phyloP scores from a whole-genome alignment of 1,140 invertebrate species.

The Lysiphlebus fabarum region DNA sequence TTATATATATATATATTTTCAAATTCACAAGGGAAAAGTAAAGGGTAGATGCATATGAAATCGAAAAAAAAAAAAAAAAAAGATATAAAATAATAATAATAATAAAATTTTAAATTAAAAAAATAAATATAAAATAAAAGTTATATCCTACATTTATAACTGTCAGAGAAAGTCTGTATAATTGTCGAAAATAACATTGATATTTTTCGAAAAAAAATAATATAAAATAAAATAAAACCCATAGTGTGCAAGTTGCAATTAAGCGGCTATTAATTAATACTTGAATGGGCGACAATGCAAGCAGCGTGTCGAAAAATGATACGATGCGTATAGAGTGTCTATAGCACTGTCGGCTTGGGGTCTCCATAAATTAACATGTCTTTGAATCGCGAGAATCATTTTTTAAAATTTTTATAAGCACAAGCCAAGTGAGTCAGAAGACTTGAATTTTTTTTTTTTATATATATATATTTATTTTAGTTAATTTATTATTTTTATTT shows the following conservation, averaged over 20 bases:
- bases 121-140: too few species aligned
- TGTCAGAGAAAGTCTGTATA: too few species aligned
- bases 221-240: neutral
- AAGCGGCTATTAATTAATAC: slow-evolving; percentile 50
- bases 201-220: neutral
- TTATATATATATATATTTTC: slow-evolving; percentile 12
- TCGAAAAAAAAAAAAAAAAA: neutral
- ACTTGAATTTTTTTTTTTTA: slow-evolving; percentile 13
- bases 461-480: slow-evolving; percentile 5
- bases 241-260: slow-evolving; percentile 33
- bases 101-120: too few species aligned
- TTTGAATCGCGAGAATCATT: slow-evolving; percentile 51
- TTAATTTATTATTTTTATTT: neutral
- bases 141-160: too few species aligned
- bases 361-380: slow-evolving; percentile 55
- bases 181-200: too few species aligned
- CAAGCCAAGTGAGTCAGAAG: slow-evolving; percentile 20
- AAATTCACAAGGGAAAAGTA: neutral
- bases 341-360: slow-evolving; percentile 33
- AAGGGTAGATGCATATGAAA: neutral
- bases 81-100: too few species aligned
- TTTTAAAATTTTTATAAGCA: slow-evolving; percentile 47
- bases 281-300: too few species aligned
- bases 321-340: too few species aligned
- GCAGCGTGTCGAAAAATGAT: too few species aligned